Evolutionary conservation across 30 jellyfish, hydroid and myxozoan genomes (phyloP), one percentile per base, ranked within the genome.

Genomic region (Catostylus mosaicus): DNA sequence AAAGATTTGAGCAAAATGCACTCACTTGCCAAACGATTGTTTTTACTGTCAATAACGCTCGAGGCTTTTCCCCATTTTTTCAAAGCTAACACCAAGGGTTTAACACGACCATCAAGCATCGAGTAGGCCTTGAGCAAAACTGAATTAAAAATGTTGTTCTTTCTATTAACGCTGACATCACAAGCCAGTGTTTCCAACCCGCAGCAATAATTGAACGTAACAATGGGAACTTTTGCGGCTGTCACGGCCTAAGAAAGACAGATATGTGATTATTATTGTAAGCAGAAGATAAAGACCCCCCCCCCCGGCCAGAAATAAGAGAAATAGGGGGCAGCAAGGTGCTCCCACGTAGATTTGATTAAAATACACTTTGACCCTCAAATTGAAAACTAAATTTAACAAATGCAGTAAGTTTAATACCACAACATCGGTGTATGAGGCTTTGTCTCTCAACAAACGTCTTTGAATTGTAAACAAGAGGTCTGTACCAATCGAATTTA

Each of bases 41-140:
- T 81, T 34, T 78, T 81, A 22, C 84, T 60, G 60, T 81, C 84
- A 16, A 81, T 22, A 23, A 67, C 48, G 0, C 76, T 63, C 0
- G 78, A 60, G 18, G 34, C 77, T 65, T 81, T 51, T 37, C 78
- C 91, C 91, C 91, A 81, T 66, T 50, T 31, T 54, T 67, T 81
- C 77, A 81, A 48, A 20, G 84, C 91, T 14, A 67, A 11, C 24
- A 69, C 56, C 47, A 81, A 50, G 11, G 91, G 91, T 66, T 66
- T 51, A 48, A 81, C 54, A 1, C 91, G 76, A 33, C 9, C 67
- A 37, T 81, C 91, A 57, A 66, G 38, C 31, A 66, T 51, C 35
- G 78, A 27, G 38, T 81, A 81, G 36, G 91, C 91, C 36, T 33
- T 66, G 2, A 81, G 84, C 71, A 81, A 50, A 16, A 47, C 91